A percentile compares a stretch with the other conserved stretches of the same genome.
Evolutionary conservation across 2,797 vertebrate genomes (phyloP).

Genomic region (Manis crassicaudata): DNA sequence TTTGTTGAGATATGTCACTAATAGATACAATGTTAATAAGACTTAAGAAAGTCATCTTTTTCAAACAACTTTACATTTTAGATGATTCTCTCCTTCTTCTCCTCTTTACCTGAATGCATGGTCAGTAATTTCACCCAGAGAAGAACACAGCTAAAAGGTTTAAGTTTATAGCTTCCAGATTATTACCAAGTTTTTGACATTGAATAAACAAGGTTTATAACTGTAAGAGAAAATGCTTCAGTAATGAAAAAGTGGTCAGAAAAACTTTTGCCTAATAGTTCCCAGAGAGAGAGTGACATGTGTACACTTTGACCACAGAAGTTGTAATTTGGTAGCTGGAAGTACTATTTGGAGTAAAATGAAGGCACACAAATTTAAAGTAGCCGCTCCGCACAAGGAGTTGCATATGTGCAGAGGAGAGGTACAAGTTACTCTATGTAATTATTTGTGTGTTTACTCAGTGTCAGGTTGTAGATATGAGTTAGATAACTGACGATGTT

Average conservation of each 20-base stretch:
- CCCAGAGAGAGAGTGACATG: conserved; percentile 73
- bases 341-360: conserved; percentile 68
- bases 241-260: conserved; percentile 80
- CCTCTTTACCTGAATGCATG: conserved; percentile 28
- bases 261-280: conserved; percentile 74
- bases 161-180: conserved; percentile 58
- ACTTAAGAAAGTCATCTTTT: conserved; percentile 33
- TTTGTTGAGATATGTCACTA: background rate
- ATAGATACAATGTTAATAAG: background rate
- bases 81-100: background rate
- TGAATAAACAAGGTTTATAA: conserved; percentile 75
- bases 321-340: conserved; percentile 73
- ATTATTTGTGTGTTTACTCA: background rate
- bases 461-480: background rate
- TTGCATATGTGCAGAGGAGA: background rate
- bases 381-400: background rate
- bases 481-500: conserved; percentile 9
- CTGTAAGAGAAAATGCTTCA: conserved; percentile 79
- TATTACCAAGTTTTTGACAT: conserved; percentile 69
- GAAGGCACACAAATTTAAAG: conserved; percentile 65
- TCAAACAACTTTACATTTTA: background rate
- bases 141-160: conserved; percentile 16
- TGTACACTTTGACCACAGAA: conserved; percentile 78
- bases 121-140: conserved; percentile 60
- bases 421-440: background rate